Conservation (phyloP, 2,113 vertebrate genomes). For the Trichomycterus rosablanca region DNA sequence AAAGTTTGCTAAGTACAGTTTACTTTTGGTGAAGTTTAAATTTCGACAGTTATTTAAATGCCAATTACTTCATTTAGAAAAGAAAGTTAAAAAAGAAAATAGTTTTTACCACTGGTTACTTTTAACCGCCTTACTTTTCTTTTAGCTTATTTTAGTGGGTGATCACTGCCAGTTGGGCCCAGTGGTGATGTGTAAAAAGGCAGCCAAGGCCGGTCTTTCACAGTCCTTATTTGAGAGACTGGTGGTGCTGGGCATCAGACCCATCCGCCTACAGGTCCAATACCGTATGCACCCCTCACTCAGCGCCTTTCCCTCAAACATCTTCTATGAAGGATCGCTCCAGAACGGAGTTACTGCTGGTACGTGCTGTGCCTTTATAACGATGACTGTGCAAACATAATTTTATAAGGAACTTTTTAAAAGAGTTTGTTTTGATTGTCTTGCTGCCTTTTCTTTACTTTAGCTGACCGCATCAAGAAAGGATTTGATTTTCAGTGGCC, state of each 20-base stretch:
- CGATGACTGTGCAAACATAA: no score
- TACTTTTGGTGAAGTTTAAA: no score
- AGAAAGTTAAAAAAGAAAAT: no score
- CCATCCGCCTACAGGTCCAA: slow-evolving; percentile 95
- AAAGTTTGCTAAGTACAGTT: no score
- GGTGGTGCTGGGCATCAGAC: slow-evolving; percentile 95
- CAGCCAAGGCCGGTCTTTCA: slow-evolving; percentile 90
- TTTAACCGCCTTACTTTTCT: no score
- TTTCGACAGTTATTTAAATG: no score
- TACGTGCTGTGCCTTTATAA: slow-evolving; percentile 45
- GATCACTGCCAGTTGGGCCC: slow-evolving; percentile 98
- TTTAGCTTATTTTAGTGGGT: slow-evolving; percentile 91
- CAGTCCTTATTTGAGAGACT: slow-evolving; percentile 92
- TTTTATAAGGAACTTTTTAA: neutral
- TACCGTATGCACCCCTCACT: slow-evolving; percentile 97
- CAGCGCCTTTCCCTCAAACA: slow-evolving; percentile 97
- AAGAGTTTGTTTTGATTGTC: neutral
- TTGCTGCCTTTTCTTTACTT: neutral
- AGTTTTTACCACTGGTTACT: no score
- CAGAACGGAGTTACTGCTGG: slow-evolving; percentile 96
- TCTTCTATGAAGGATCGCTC: slow-evolving; percentile 96
- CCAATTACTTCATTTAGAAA: no score
- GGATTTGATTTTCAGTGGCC: slow-evolving; percentile 99
- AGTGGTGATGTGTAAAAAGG: slow-evolving; percentile 98
- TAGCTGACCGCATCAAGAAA: slow-evolving; percentile 95